Conservation (phyloP, 2,113 vertebrate species). For the Alosa alosa region DNA sequence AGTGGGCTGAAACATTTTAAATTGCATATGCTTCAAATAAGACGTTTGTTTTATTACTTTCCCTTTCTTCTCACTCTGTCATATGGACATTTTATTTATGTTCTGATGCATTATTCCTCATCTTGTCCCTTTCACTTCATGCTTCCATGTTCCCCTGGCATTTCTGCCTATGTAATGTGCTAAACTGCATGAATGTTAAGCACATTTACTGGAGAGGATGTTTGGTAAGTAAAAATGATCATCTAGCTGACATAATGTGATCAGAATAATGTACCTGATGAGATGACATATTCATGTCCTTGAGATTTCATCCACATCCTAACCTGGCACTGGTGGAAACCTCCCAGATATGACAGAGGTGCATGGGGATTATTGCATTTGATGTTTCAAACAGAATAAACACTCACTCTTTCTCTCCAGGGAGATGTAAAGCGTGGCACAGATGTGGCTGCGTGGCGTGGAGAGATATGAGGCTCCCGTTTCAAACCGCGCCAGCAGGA, state of each 20-base stretch:
- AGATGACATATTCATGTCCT: not conserved
- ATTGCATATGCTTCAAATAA: not conserved
- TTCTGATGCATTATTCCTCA: not conserved
- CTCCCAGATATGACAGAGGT: not conserved
- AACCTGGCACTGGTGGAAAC: not conserved
- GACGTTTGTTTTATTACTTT: not conserved
- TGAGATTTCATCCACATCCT: not conserved
- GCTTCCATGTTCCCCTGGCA: too few species aligned
- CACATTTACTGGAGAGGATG: not conserved
- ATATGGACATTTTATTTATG: not conserved
- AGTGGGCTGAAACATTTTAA: not conserved
- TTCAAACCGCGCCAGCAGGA: constrained; percentile 33
- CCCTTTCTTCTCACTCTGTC: not conserved
- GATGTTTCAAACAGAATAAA: constrained; percentile 25
- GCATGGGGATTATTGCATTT: constrained; percentile 13
- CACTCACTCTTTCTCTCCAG: constrained; percentile 5
- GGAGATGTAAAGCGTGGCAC: not conserved
- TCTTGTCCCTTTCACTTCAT: too few species aligned
- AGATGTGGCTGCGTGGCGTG: not conserved
- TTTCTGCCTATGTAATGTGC: too few species aligned
- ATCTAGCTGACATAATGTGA: not conserved
- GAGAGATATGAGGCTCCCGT: constrained; percentile 15
- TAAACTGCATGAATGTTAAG: too few species aligned
- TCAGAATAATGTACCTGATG: not conserved
- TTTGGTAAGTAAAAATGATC: not conserved